Evolutionary conservation across 2,888 invertebrate genomes (phyloP), one percentile per base, ranked within the genome.

Genomic region (Syrphus vitripennis): DNA sequence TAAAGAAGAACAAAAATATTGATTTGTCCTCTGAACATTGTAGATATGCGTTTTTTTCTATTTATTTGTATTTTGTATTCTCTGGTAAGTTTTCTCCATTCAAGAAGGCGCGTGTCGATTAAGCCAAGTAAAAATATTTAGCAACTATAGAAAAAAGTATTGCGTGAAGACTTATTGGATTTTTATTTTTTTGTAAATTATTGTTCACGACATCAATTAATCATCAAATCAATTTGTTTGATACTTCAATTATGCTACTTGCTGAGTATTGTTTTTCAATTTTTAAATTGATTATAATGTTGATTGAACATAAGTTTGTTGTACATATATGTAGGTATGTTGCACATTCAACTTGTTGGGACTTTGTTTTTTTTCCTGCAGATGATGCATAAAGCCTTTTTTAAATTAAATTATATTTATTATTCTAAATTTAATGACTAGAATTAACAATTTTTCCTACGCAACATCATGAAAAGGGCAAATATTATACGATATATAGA

Each of bases 21-120:
- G 80, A 84, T 84, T 84, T 84, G 84, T 67, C 69, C 71, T 76
- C 50, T 7, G 70, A 53, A 34, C n/a, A 29, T 21, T 61, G 31
- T 24, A 10, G 57, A 57, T 53, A 67, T 76, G 19, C 69, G 57
- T 19, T 57, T 31, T 69, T 3, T 53, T 40, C 31, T 24, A 7
- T 34, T 67, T 40, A 29, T 16, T 50, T 31, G 5, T 69, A 48
- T 31, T 59, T 37, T 74, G 50, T 67, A 70, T 50, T 45, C 42
- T 75, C n/a, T 55, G 74, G 21, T 71, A 59, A 45, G 40, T 24
- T 67, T 76, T 63, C n/a, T n/a, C 21, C 29, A 19, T 79, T 80
- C 61, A 76, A 80, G 70, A 80, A 67, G 61, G 76, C 76, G 71
- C 80, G 84, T 84, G 80, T 76, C 53, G 55, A 72, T 61, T 80